Percentiles rank a stretch among this genome's conserved stretches.
Conservation (phyloP, 2,113 vertebrate genomes). For the Hepsetus odoe region DNA sequence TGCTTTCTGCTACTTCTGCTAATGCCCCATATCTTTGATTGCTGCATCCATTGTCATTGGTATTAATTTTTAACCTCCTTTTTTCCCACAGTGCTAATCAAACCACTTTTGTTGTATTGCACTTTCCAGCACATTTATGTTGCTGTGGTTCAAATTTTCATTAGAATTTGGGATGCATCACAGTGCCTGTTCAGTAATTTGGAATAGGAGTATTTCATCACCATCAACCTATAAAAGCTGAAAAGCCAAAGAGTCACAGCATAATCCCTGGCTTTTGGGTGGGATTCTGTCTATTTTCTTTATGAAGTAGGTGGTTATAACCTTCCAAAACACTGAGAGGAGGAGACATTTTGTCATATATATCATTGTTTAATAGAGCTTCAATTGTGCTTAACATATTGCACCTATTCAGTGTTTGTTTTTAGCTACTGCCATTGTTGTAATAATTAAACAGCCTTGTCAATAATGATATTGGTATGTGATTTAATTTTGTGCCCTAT, state of each 20-base stretch:
- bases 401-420: constrained; percentile 64
- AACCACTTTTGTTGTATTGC: constrained; percentile 46
- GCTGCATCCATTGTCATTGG: constrained; percentile 52
- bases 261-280: constrained; percentile 51
- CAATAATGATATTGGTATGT: constrained; percentile 77
- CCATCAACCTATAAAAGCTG: constrained; percentile 51
- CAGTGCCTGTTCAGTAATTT: constrained; percentile 51
- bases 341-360: constrained; percentile 41
- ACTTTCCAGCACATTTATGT: constrained; percentile 54
- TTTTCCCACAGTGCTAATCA: constrained; percentile 40
- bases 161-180: constrained; percentile 56
- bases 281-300: constrained; percentile 53
- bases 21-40: constrained; percentile 66
- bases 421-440: constrained; percentile 73
- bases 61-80: neutral
- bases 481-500: constrained; percentile 76
- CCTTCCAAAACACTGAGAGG: constrained; percentile 30
- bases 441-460: constrained; percentile 79
- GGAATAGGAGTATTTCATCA: constrained; percentile 58
- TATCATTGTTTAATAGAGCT: constrained; percentile 37
- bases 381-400: constrained; percentile 44
- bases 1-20: constrained; percentile 61
- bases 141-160: constrained; percentile 52
- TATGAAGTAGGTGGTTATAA: constrained; percentile 47
- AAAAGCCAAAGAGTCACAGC: constrained; percentile 36